Evolutionary conservation across 2,797 vertebrate species (phyloP).

Genomic region (Hephaestus fuliginosus): DNA sequence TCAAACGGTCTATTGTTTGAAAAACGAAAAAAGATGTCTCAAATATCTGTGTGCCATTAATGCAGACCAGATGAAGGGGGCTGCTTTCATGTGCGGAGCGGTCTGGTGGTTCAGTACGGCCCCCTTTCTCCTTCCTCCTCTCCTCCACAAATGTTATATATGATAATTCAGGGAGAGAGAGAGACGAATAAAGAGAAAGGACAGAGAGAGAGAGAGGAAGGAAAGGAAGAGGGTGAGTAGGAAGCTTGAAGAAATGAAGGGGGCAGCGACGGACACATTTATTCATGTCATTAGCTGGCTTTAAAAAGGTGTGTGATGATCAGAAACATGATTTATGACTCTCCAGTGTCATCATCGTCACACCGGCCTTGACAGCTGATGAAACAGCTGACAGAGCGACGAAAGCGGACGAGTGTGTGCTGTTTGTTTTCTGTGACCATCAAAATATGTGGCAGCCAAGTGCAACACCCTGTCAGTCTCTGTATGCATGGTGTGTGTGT

Average conservation of each 20-base stretch:
- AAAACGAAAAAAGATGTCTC: constrained; percentile 89
- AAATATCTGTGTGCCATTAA: constrained; percentile 89
- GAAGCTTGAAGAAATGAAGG: neutral
- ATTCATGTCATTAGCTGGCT: neutral
- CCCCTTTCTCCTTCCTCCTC: constrained; percentile 17
- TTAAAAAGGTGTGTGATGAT: neutral
- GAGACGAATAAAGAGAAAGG: constrained; percentile 10
- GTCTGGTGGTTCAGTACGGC: constrained; percentile 73
- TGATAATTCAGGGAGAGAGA: constrained; percentile 73
- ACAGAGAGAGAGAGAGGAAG: neutral
- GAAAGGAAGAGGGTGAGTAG: neutral
- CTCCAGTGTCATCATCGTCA: no score
- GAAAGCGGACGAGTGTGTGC: neutral
- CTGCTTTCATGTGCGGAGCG: constrained; percentile 85
- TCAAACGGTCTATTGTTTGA: constrained; percentile 90
- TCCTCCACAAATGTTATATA: constrained; percentile 63
- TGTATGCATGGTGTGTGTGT: neutral
- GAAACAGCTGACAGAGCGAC: constrained; percentile 10
- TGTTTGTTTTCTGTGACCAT: neutral
- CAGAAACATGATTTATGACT: neutral
- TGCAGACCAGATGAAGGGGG: constrained; percentile 86
- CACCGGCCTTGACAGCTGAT: constrained; percentile 1
- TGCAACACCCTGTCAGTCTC: neutral
- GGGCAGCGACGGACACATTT: no score
- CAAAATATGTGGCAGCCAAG: no score